Conservation (phyloP, 2,797 vertebrate species). For the Emys orbicularis region DNA sequence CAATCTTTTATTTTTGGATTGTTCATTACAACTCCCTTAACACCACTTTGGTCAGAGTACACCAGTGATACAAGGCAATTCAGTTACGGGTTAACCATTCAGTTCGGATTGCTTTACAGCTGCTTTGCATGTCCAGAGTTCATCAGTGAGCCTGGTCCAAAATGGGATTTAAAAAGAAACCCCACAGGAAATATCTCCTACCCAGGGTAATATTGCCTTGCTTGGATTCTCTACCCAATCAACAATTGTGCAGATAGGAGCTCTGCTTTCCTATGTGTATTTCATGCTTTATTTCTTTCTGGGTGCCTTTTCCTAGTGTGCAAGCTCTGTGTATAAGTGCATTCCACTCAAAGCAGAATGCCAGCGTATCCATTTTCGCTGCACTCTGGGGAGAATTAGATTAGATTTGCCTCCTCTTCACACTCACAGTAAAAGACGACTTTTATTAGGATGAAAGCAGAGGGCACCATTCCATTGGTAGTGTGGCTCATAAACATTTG, state of each 20-base stretch:
- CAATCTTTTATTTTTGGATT: neutral
- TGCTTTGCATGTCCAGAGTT: neutral
- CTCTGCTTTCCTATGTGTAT: neutral
- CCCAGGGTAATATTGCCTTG: neutral
- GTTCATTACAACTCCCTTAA: neutral
- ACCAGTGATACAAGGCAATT: neutral
- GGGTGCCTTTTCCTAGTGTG: neutral
- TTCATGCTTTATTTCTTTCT: neutral
- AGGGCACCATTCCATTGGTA: neutral
- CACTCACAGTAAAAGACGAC: neutral
- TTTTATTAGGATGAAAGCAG: neutral
- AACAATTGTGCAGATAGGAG: neutral
- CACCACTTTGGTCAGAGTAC: neutral
- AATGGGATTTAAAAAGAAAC: neutral
- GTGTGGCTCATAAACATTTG: neutral
- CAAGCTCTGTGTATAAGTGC: neutral
- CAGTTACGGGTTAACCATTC: neutral
- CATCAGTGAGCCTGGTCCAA: neutral
- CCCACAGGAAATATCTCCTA: rapidly evolving
- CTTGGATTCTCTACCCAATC: neutral
- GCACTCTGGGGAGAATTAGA: neutral
- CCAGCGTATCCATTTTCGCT: neutral
- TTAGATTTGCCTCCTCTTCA: neutral
- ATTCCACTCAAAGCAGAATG: constrained; percentile 4
- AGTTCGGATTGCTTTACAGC: neutral